Evolutionary conservation across 1,140 invertebrate species (phyloP), one percentile per base, ranked within the genome.

Genomic region (Agrilus planipennis): DNA sequence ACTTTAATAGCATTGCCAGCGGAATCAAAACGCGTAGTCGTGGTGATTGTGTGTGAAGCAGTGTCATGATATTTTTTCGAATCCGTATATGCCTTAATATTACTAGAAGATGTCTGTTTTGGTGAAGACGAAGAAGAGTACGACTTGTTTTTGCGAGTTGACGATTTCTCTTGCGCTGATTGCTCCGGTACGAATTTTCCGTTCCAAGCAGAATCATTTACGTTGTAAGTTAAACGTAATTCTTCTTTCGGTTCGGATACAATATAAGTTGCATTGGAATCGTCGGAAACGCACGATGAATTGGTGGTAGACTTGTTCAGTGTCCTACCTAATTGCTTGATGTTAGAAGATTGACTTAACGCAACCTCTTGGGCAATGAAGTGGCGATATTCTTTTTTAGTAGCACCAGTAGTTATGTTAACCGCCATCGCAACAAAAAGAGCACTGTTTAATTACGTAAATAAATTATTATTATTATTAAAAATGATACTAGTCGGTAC

Each of bases 171-270:
- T 4, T 29, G 38, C 11, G 22, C n/a, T 0, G 61, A 42, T 42
- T 64, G 63, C 49, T 70, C 68, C 9, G 49, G 41, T 6, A 68
- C 50, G 28, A 72, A 70, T 35, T 61, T 67, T 0, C 69, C 69
- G 30, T 72, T 69, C 68, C 68, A 72, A 3, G 63, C 53, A 0
- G 69, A 69, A 38, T 67, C 61, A 3, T 65, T 65, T 21, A 62
- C 64, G 32, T 59, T 59, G 23, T 56, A 54, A 11, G 53, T 57
- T 15, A 57, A 32, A 23, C 52, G 49, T 6, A 50, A 31, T 46
- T 61, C 58, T 34, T 62, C 60, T 35, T 50, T 54, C 1, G 60
- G 60, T 45, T 62, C 60, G n/a, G 57, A 54, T 1, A 62, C 60
- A 7, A 57, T 61, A 35, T 62, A 62, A 5, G 53, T 56, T 7